Evolutionary conservation across 2,888 invertebrate species (phyloP).

Genomic region (Caenorhabditis becei): DNA sequence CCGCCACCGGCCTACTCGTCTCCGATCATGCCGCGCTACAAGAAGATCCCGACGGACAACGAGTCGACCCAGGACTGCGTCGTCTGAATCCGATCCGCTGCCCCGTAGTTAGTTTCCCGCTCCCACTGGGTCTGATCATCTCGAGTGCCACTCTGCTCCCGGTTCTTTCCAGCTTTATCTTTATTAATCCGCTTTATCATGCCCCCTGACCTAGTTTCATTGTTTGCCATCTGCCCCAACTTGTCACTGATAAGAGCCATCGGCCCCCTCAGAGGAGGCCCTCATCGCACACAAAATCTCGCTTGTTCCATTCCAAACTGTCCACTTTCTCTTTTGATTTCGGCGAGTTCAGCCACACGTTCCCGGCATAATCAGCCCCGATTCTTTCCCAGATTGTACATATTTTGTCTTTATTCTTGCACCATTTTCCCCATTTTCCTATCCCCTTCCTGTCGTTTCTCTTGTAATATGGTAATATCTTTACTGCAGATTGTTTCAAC

Average conservation of each 20-base stretch:
- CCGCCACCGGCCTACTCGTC: constrained; percentile 38
- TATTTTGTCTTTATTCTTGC: constrained; percentile 53
- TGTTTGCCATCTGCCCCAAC: neutral
- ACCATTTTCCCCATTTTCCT: constrained; percentile 3
- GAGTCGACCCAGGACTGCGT: constrained; percentile 7
- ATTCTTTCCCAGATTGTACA: constrained; percentile 23
- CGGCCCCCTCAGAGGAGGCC: neutral
- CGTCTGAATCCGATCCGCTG: neutral
- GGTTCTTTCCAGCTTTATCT: neutral
- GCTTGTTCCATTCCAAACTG: too few species aligned
- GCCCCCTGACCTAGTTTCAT: neutral
- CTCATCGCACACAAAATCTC: too few species aligned
- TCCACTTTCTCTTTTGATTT: neutral
- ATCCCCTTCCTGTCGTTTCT: neutral
- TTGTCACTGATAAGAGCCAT: neutral
- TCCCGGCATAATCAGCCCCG: neutral
- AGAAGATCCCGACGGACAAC: constrained; percentile 22
- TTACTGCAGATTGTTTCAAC: neutral
- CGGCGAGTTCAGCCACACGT: neutral
- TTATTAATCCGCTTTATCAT: neutral
- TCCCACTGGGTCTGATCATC: neutral
- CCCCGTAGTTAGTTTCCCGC: neutral
- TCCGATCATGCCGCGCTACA: constrained; percentile 13
- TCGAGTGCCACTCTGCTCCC: neutral
- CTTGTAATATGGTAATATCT: neutral